A percentile compares a stretch with the other conserved stretches of the same genome.
Evolutionary conservation across 2,113 vertebrate species (phyloP).

Genomic region (Rynchops niger): DNA sequence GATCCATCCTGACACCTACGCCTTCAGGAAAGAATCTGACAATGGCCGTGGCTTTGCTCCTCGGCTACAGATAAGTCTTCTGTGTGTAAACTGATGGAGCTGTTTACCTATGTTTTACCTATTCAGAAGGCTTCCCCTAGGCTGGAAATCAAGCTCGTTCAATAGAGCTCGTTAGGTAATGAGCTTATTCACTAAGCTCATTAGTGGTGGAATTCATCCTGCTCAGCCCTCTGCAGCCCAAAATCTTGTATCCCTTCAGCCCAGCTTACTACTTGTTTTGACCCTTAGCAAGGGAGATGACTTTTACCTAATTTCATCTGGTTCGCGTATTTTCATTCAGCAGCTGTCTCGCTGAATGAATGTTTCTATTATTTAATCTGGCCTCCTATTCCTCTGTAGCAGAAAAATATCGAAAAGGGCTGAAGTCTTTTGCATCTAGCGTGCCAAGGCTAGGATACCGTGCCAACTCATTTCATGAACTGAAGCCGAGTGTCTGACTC

Average conservation of each 20-base stretch:
- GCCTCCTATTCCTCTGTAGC: neutral
- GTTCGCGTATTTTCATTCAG: neutral
- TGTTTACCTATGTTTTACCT: slow-evolving; percentile 38
- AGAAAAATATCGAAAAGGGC: neutral
- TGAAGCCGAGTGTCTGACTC: slow-evolving; percentile 21
- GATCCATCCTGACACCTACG: neutral
- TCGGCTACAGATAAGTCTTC: neutral
- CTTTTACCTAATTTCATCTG: neutral
- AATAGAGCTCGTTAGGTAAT: slow-evolving; percentile 64
- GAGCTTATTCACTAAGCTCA: slow-evolving; percentile 65
- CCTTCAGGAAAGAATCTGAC: neutral
- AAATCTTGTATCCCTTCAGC: slow-evolving; percentile 16
- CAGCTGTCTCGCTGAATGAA: neutral
- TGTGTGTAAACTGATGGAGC: neutral
- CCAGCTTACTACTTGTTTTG: neutral
- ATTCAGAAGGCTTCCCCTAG: neutral
- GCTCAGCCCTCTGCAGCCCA: slow-evolving; percentile 45
- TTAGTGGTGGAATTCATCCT: slow-evolving; percentile 57
- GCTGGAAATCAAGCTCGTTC: slow-evolving; percentile 53
- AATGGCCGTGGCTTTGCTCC: neutral
- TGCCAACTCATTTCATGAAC: slow-evolving; percentile 36
- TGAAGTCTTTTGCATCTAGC: neutral
- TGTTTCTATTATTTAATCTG: neutral
- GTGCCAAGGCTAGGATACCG: neutral
- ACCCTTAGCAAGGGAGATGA: neutral